phyloP scores from a whole-genome alignment of 2,113 vertebrate genomes.

The Pomatostomus ruficeps region DNA sequence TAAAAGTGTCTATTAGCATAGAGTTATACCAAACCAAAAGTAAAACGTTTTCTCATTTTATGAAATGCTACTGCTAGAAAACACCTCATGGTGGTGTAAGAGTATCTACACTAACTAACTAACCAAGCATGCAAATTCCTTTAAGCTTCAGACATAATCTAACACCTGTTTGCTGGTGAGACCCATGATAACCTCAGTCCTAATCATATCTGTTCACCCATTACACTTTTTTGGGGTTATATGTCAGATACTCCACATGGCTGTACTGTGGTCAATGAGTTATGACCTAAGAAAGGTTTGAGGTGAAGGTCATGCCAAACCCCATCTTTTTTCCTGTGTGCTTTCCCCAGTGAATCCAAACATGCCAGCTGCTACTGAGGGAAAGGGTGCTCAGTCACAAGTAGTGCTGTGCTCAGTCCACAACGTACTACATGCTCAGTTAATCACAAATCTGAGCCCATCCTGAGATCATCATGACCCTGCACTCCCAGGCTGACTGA shows the following conservation, averaged over 20 bases:
- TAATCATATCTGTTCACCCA: background rate
- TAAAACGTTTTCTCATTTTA: background rate
- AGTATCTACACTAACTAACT: background rate
- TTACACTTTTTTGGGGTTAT: background rate
- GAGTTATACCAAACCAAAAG: background rate
- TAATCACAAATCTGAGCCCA: background rate
- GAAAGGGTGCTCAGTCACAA: background rate
- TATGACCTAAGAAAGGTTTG: background rate
- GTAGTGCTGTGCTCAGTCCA: background rate
- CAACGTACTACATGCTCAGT: background rate
- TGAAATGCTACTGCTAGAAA: background rate
- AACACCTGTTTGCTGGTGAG: background rate
- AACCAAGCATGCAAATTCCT: background rate
- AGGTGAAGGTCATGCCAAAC: background rate
- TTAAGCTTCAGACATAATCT: background rate
- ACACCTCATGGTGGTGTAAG: background rate
- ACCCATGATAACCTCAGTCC: background rate
- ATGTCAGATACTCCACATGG: background rate
- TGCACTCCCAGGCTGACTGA: background rate
- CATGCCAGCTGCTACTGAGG: accelerated
- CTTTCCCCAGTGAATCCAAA: background rate
- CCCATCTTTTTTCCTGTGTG: background rate
- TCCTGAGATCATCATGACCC: background rate
- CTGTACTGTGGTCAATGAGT: background rate
- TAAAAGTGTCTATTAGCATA: background rate